A percentile compares a stretch with the other conserved stretches of the same genome.
These are phyloP conservation scores for Tachystola acroxantha DNA, from an alignment of 2,888 invertebrate genomes.

Conservation along the genomic window DNA sequence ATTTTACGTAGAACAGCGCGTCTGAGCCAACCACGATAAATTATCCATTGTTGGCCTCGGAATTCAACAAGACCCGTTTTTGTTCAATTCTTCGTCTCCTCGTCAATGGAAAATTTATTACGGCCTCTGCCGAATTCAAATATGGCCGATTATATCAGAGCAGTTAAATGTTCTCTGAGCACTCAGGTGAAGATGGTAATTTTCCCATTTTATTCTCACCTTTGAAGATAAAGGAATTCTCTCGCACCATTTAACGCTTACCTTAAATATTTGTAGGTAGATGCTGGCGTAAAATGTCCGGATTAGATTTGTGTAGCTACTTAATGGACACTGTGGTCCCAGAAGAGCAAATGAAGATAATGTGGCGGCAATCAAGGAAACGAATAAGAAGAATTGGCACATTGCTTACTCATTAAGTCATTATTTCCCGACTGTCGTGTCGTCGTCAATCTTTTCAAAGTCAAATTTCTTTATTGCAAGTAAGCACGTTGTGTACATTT, in stretches of 20 bases:
- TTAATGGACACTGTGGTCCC: slow-evolving; percentile 8
- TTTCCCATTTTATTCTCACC: slow-evolving; percentile 43
- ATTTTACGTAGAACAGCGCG: slow-evolving; percentile 40
- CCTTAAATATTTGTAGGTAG: slow-evolving; percentile 12
- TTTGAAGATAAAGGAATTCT: slow-evolving; percentile 32
- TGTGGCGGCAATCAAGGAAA: slow-evolving; percentile 7
- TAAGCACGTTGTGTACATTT: too few species aligned
- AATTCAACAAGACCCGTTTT: slow-evolving; percentile 72
- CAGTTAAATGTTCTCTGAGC: slow-evolving; percentile 55
- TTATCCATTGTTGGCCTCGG: slow-evolving; percentile 68
- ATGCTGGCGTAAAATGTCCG: slow-evolving; percentile 5
- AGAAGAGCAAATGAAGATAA: slow-evolving; percentile 10
- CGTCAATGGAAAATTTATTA: slow-evolving; percentile 75
- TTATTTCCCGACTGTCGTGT: neutral
- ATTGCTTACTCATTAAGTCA: neutral
- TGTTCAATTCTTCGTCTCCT: slow-evolving; percentile 74
- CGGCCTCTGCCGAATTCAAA: slow-evolving; percentile 66
- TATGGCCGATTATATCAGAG: slow-evolving; percentile 66
- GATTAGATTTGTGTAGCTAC: slow-evolving; percentile 10
- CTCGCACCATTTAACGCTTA: slow-evolving; percentile 24
- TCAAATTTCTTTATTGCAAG: too few species aligned
- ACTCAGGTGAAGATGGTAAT: slow-evolving; percentile 52
- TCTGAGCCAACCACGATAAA: slow-evolving; percentile 55
- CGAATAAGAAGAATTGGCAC: slow-evolving; percentile 5
- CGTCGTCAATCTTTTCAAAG: too few species aligned